Evolutionary conservation across 2,113 vertebrate genomes (phyloP), one percentile per base, ranked within the genome.

Genomic region (Stigmatopora argus): DNA sequence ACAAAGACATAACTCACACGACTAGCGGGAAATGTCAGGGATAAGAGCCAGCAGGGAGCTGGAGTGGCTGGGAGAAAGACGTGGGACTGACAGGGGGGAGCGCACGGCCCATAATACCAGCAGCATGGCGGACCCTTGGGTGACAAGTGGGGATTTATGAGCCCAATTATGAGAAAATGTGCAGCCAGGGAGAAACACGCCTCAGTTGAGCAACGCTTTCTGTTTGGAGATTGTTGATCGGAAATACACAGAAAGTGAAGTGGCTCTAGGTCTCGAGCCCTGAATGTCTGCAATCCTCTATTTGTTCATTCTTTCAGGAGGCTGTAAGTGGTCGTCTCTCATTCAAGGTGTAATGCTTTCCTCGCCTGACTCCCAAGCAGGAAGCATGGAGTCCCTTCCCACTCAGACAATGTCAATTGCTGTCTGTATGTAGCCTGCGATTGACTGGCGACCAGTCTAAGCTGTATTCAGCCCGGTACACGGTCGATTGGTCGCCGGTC

Each of bases 101-200:
- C 46, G 51, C 65, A 63, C 34, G 44, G 75, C 69, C 19, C 62
- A 72, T 67, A 73, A 73, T 56, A 69, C 62, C 67, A 70, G 67
- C 14, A 18, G 70, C 71, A 67, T 47, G 21, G 56, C 51, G 52
- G 70, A 64, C 64, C 74, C 41, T 23, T 41, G 57, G 65, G 47
- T 74, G 79, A 75, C 76, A 79, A 71, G 76, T 75, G 74, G 78
- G 41, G 48, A 64, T 57, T 62, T 69, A 71, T 19, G 57, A 75
- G 74, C 48, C 70, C 71, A 74, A 71, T 84, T 78, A 84, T 66
- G 52, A 73, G 69, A 65, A 71, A 69, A 51, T 73, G 75, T 71
- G 62, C 66, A 38, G 57, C 57, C 59, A 69, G 63, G 63, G 65
- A 75, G 63, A 56, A 71, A 69, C 62, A 62, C n/a, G 34, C 10